Base-by-base conservation (phyloP, 1,140 invertebrate species). In the Phymastichus coffea region DNA sequence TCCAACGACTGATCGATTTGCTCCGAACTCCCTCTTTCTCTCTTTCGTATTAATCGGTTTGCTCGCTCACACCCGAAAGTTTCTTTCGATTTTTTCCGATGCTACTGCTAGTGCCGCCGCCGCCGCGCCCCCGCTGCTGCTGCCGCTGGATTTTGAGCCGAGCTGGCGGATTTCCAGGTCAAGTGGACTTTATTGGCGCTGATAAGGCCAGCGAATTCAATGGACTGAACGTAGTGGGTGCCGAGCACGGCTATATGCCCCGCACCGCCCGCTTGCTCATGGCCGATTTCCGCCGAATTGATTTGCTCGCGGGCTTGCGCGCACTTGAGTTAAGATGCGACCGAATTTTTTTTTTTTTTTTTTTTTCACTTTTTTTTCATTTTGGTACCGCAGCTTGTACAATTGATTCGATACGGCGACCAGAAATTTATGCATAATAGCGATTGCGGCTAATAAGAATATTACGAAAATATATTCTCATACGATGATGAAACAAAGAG, bases 121-220 rank as follows among this genome's bases (percentile, higher is more conserved):
- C 17, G 14, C 19, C 22, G 15, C 35, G 14, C 38, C 10, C n/a
- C 17, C 14, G 30, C 40, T 25, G 2, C 14, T 17, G 23, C 41
- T 25, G 41, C 25, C 17, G 19, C 40, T 46, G n/a, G 44, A 6
- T 1, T 46, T 46, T 26, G n/a, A n/a, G n/a, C n/a, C n/a, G 20
- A 41, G 17, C 44, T 61, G 58, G 58, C 58, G 43, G 44, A 48
- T 54, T 61, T 61, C 58, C 58, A 61, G 58, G 58, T 61, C 58
- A 61, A 61, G 43, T 61, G 51, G 58, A 55, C 43, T 61, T 61
- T 61, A 61, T 61, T 61, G 43, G 37, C 26, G 49, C 43, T 55
- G 58, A 61, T 61, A 55, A 55, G 51, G 20, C 49, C 14, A 12
- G 20, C n/a, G 47, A 52, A 59, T 61, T 61, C 58, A 61, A 61